phyloP scores from a whole-genome alignment of 2,797 vertebrate species.

The Psittacula derbiana region DNA sequence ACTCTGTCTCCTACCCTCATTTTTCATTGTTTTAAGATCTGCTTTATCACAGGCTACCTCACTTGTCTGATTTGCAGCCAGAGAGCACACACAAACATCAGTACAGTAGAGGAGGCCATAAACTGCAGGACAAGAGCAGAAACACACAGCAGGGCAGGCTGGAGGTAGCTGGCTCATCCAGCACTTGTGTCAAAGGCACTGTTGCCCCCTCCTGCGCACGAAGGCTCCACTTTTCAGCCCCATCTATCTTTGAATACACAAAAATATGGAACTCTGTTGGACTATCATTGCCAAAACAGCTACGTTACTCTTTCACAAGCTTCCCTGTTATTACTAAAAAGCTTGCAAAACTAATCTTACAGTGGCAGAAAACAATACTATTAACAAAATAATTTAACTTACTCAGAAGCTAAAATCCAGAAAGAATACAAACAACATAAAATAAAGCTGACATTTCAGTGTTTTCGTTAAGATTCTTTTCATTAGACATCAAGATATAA shows the following conservation, averaged over 20 bases:
- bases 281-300: background rate
- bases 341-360: background rate
- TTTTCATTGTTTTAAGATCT: background rate
- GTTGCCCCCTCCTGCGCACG: background rate
- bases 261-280: background rate
- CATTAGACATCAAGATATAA: background rate
- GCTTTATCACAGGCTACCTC: background rate
- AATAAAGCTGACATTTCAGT: background rate
- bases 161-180: background rate
- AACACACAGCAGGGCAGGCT: background rate
- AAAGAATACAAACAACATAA: background rate
- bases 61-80: background rate
- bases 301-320: background rate
- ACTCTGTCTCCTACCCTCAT: background rate
- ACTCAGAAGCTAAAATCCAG: background rate
- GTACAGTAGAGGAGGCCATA: accelerated
- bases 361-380: background rate
- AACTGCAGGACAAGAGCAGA: background rate
- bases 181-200: background rate
- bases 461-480: background rate
- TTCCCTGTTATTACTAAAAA: background rate
- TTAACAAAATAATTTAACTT: background rate
- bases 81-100: background rate
- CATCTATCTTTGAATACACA: background rate
- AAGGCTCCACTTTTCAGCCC: background rate